Evolutionary conservation across 1,140 invertebrate species (phyloP).

Genomic region (Papilio glaucus): DNA sequence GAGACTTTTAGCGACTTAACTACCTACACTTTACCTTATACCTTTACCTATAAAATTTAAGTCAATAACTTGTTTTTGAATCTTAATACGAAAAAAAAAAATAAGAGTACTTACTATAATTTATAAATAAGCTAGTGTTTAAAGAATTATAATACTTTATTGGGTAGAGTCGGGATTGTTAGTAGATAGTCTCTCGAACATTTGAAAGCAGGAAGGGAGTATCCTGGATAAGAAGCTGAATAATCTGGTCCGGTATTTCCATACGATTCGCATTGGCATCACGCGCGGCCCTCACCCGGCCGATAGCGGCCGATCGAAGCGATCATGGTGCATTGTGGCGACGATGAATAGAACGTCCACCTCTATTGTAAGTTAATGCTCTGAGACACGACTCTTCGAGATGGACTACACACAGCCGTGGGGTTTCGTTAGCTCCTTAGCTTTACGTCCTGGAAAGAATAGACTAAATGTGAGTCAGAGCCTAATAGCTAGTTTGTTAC

Average conservation of each 20-base stretch:
- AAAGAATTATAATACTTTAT: background rate
- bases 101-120: no score
- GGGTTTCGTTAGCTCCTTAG: constrained; percentile 22
- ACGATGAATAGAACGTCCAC: constrained; percentile 81
- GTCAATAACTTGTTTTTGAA: no score
- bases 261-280: constrained; percentile 68
- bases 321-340: constrained; percentile 66
- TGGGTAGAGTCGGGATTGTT: background rate
- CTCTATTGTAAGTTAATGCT: constrained; percentile 82
- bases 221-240: constrained; percentile 39
- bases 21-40: no score
- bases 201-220: constrained; percentile 31
- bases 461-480: no score
- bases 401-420: constrained; percentile 42
- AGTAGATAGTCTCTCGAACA: background rate
- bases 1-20: background rate
- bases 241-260: constrained; percentile 40
- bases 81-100: no score
- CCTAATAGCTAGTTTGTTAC: no score
- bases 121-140: no score
- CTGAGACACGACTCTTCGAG: constrained; percentile 48
- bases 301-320: constrained; percentile 49
- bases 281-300: constrained; percentile 60
- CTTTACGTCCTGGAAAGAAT: background rate
- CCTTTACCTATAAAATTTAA: no score